These are phyloP conservation scores for Chondrosia reniformis DNA, from an alignment of 37 sponge, comb jelly and placozoan genomes.

Conservation along the genomic window DNA sequence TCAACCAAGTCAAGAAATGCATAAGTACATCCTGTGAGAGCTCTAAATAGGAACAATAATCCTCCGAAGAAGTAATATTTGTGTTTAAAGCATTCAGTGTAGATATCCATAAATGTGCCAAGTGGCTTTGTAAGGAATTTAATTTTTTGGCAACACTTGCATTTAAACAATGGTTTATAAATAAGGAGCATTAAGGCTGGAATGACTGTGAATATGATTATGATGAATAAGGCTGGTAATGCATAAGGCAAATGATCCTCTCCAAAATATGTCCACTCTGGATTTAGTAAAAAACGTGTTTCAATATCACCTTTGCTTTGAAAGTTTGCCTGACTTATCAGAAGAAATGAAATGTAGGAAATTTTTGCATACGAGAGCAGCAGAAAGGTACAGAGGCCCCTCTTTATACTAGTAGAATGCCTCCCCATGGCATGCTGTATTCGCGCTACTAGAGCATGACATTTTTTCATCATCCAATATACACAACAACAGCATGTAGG, in stretches of 20 bases:
- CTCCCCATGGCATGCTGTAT: constrained; percentile 15
- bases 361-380: constrained; percentile 7
- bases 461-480: background rate
- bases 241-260: background rate
- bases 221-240: constrained; percentile 1
- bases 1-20: background rate
- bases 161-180: constrained; percentile 1
- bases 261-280: background rate
- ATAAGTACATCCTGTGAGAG: background rate
- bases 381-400: constrained; percentile 5
- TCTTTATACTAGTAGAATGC: background rate
- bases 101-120: background rate
- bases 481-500: background rate
- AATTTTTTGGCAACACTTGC: background rate
- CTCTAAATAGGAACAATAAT: background rate
- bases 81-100: constrained; percentile 11
- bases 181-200: constrained; percentile 14
- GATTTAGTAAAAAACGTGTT: constrained; percentile 3
- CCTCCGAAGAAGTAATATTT: constrained; percentile 17
- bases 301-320: background rate
- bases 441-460: background rate
- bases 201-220: background rate
- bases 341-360: background rate
- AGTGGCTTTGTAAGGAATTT: background rate
- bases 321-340: background rate